Evolutionary conservation across 2,888 invertebrate genomes (phyloP).

Genomic region (Sthenelais limicola): DNA sequence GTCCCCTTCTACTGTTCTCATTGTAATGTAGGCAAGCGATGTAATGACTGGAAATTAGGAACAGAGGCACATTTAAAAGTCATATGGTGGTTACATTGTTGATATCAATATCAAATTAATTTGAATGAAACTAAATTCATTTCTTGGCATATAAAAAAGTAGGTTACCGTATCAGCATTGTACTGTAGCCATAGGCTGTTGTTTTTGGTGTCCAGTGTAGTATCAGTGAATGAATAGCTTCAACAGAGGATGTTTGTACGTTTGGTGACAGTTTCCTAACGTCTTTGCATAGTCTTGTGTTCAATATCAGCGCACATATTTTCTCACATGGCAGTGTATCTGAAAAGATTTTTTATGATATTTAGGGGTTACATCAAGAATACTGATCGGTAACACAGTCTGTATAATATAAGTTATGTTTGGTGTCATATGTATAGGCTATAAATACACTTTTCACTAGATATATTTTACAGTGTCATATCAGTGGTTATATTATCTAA

Average conservation of each 20-base stretch:
- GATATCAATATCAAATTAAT: too few species aligned
- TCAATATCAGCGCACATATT: neutral
- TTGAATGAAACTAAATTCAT: too few species aligned
- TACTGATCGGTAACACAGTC: too few species aligned
- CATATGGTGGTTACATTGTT: too few species aligned
- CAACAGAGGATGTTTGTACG: neutral
- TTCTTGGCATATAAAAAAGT: too few species aligned
- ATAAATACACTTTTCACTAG: too few species aligned
- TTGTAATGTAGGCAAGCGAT: neutral
- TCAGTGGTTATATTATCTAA: too few species aligned
- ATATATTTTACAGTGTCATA: too few species aligned
- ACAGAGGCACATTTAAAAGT: neutral
- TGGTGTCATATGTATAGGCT: too few species aligned
- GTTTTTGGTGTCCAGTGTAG: slow-evolving; percentile 1
- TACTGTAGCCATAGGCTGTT: neutral
- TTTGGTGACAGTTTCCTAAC: neutral
- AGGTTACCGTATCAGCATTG: neutral
- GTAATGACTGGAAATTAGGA: neutral
- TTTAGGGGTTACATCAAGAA: too few species aligned
- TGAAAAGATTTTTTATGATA: neutral
- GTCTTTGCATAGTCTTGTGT: neutral
- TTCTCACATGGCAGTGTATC: neutral
- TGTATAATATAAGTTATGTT: too few species aligned
- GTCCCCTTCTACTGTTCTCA: neutral
- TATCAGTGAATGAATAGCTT: neutral